Base-by-base conservation (phyloP, 2,113 vertebrate genomes). In the Ramphastos sulfuratus region DNA sequence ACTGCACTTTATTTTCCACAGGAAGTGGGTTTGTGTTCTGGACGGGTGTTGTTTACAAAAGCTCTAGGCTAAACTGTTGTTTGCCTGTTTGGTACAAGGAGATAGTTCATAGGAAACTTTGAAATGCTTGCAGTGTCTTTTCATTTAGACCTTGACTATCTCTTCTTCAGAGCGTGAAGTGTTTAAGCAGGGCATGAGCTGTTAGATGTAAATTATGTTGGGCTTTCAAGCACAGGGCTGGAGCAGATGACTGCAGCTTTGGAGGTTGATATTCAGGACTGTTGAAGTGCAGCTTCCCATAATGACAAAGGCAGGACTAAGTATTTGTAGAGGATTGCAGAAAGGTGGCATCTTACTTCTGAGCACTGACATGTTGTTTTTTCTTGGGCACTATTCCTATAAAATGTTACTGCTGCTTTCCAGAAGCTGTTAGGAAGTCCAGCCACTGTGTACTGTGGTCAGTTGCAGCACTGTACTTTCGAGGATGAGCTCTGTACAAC, bases 341-440 rank as follows among this genome's bases (percentile, higher is more conserved):
- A 37, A 58, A 66, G 37, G 50, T 66, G 10, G 5, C 19, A 12
- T 28, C 24, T 90, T 67, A 37, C n/a, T 95, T 94, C 24, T 71
- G 50, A 81, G 28, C 20, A 27, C 5, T 33, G 15, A 6, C 28
- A 2, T 6, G 20, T 8, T 16, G 0, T 1, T 35, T 77, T 72
- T 56, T 83, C 7, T 65, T 83, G 30, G 72, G 55, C 23, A 4
- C 30, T 80, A 4, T 64, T 89, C 72, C 39, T 72, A 5, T 65
- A 24, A 27, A 84, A 76, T 35, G 48, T 42, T 35, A 35, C 54
- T 90, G 60, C 73, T 93, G 84, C 48, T 92, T 46, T 89, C 12
- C 35, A 78, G 65, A 72, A 12, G 2, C 3, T 31, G 6, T 64
- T 37, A 44, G 7, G 31, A 52, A 70, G 24, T 55, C 28, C 52